Evolutionary conservation across 1,140 invertebrate genomes (phyloP).

Genomic region (Xylocopa sonorina): DNA sequence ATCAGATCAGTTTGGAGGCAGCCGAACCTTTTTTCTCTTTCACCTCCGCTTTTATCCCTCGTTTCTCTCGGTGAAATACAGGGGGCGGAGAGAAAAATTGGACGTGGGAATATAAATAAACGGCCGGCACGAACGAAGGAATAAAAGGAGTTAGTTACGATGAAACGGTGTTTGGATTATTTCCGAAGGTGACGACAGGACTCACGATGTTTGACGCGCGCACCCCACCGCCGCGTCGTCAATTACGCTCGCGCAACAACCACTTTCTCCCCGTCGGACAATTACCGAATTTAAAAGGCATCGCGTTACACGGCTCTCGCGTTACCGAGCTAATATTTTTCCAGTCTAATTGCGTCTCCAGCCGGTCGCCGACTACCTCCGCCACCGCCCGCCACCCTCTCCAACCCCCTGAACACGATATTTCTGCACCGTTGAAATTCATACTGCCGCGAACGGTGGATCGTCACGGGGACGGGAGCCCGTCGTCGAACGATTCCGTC

Average conservation of each 20-base stretch:
- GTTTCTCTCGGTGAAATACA: too few species aligned
- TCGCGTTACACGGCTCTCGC: slow-evolving; percentile 61
- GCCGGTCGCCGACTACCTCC: neutral
- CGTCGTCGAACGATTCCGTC: neutral
- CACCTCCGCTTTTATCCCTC: too few species aligned
- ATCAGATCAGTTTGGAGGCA: too few species aligned
- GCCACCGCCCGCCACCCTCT: too few species aligned
- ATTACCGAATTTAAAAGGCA: slow-evolving; percentile 69
- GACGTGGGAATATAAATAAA: neutral
- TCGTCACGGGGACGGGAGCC: neutral
- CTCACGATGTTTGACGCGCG: neutral
- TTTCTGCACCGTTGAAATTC: slow-evolving; percentile 53
- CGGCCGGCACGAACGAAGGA: neutral
- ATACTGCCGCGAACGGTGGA: slow-evolving; percentile 16
- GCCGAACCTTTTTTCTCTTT: too few species aligned
- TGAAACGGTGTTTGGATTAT: slow-evolving; percentile 38
- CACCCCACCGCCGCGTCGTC: neutral
- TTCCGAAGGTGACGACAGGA: slow-evolving; percentile 57
- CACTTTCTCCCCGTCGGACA: slow-evolving; percentile 50
- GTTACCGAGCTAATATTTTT: slow-evolving; percentile 67
- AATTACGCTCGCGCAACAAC: slow-evolving; percentile 29
- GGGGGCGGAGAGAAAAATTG: neutral
- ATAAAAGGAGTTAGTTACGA: too few species aligned
- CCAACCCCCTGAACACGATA: too few species aligned
- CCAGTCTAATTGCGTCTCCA: slow-evolving; percentile 59